Evolutionary conservation across 2,113 vertebrate genomes (phyloP).

Genomic region (Steatornis caripensis): DNA sequence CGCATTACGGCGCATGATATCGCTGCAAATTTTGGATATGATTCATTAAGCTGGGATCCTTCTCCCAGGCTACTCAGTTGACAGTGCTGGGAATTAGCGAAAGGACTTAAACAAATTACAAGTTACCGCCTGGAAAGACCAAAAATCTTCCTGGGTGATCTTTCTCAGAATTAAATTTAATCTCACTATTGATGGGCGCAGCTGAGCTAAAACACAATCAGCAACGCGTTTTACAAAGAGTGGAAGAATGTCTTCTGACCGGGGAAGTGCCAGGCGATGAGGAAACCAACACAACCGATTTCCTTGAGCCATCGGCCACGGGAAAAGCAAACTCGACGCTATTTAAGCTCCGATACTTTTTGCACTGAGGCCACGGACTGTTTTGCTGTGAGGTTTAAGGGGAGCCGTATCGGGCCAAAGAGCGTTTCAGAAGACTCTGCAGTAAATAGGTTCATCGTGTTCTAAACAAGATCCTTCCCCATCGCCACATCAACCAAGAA

Average conservation of each 20-base stretch:
- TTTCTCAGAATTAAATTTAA: not conserved
- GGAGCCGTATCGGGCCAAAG: not conserved
- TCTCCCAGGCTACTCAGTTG: not conserved
- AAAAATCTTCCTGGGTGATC: not conserved
- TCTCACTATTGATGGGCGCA: not conserved
- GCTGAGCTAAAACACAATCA: not conserved
- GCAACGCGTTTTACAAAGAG: not conserved
- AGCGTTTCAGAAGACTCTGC: not conserved
- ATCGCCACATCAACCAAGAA: not conserved
- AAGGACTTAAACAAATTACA: not conserved
- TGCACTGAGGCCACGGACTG: not conserved
- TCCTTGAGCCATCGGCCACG: not conserved
- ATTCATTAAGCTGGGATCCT: not conserved
- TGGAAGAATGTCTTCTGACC: not conserved
- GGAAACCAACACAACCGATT: not conserved
- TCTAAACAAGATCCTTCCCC: not conserved
- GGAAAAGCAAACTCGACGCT: not conserved
- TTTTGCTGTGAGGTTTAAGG: not conserved
- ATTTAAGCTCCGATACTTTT: accelerated
- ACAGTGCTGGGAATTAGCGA: not conserved
- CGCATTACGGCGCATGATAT: accelerated
- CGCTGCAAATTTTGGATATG: not conserved
- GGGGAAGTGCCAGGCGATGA: no score
- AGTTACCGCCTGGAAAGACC: accelerated
- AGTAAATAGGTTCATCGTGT: not conserved